Base-by-base conservation (phyloP, 2,888 invertebrate genomes). In the Drosophila silvestris region DNA sequence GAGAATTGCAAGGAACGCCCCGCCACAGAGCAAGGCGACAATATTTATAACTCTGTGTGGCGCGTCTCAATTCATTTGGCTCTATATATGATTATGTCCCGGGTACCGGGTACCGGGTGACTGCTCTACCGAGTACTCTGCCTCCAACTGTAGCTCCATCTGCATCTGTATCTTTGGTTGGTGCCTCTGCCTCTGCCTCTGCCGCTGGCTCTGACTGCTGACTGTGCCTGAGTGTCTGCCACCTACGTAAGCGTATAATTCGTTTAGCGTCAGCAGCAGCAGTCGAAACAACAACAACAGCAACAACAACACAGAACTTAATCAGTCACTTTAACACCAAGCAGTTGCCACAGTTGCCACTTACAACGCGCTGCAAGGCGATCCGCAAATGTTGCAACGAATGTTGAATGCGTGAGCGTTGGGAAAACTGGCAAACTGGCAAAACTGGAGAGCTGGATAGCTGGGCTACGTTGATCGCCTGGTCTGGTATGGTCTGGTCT, bases 241-340 rank as follows among this genome's bases (percentile, higher is more conserved):
- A 90, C 89, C 89, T 88, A 90, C 89, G 90, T 91, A 89, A 83
- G 89, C 85, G 90, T 84, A 88, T 88, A 86, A 90, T 91, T 87
- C 90, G 90, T 83, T 90, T 88, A 90, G 90, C 86, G 76, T 88
- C 85, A 83, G 83, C 81, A 74, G 83, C 83, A 72, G 64, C 77
- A 53, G 28, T 61, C 63, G 28, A 33, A 64, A 44, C 68, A 56
- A 41, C 72, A 65, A 32, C 57, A 76, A 58, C 81, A n/a, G n/a
- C n/a, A 72, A 67, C 72, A 77, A 74, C 81, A 65, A 64, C 71
- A 63, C 66, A 67, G 76, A 85, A 85, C 88, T 89, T 85, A 85
- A 85, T 85, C 85, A 85, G 85, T 85, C 85, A 85, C 90, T 89
- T 85, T 89, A 89, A 85, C 90, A 82, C 88, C 89, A 78, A 78